Evolutionary conservation across 1,140 invertebrate species (phyloP), one percentile per base, ranked within the genome.

Genomic region (Thaumatotibia leucotreta): DNA sequence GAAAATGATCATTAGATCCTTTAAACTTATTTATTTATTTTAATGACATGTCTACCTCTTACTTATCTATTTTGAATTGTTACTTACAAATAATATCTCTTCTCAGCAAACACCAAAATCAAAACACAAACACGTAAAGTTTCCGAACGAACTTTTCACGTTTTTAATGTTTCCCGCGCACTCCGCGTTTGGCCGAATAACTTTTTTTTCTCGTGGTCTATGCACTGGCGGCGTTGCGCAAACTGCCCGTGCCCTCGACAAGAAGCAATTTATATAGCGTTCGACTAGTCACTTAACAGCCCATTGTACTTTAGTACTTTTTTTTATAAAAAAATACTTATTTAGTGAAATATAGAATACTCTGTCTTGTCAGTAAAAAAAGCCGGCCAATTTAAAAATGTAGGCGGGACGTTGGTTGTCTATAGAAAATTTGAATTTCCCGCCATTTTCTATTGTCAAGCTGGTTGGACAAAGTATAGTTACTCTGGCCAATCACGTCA

Each of bases 181-280:
- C 65, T 35, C 50, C 24, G 61, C 2, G 39, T 61, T 49, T 45
- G 58, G 22, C 52, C 22, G 50, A 35, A 65, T 39, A 39, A 52
- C 65, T 67, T 70, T 71, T 63, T 67, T 68, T 66, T 66, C 61
- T 61, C 73, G 72, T 69, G 64, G 70, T 69, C 68, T 73, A 77
- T 78, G 74, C 69, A 78, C 71, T 64, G 24, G 70, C 72, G 68
- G 61, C 67, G 66, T 58, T 71, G 67, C 69, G 72, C 63, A 63
- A 67, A 82, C 79, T 82, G 77, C 64, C 67, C 29, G 75, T 70
- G 72, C 69, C 70, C 61, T 64, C 68, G 66, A 58, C 50, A 65
- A 68, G 71, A 63, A 65, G 66, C 74, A 75, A 79, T 79, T 82
- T 79, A 82, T 82, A 82, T 82, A 80, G 79, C 68, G 11, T 54